A percentile compares a stretch with the other conserved stretches of the same genome.
Evolutionary conservation across 2,888 invertebrate genomes (phyloP).

Genomic region (Pristionchus mayeri): DNA sequence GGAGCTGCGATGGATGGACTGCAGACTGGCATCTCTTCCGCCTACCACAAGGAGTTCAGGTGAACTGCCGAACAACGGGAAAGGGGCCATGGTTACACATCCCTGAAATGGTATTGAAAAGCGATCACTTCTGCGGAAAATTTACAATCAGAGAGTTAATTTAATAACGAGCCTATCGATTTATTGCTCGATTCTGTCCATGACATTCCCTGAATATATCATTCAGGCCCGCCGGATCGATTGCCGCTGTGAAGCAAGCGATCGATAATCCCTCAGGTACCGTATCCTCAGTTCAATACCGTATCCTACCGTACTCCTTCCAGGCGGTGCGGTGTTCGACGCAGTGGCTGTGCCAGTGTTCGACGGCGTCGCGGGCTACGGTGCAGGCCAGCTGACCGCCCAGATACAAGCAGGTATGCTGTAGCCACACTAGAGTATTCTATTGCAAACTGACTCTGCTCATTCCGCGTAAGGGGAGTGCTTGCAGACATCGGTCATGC

Average conservation of each 20-base stretch:
- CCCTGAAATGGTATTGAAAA: neutral
- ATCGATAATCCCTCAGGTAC: conserved; percentile 43
- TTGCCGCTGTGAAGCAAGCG: conserved; percentile 34
- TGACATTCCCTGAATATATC: neutral
- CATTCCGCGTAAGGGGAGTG: neutral
- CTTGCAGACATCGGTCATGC: conserved; percentile 28
- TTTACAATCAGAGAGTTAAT: no score
- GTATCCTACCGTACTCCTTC: neutral
- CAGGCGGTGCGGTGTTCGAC: conserved; percentile 42
- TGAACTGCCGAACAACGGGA: neutral
- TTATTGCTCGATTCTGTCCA: neutral
- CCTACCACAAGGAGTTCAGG: conserved; percentile 44
- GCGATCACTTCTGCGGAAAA: neutral
- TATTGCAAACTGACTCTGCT: neutral
- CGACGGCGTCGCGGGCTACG: conserved; percentile 46
- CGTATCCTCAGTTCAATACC: neutral
- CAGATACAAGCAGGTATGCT: conserved; percentile 45
- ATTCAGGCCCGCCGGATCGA: conserved; percentile 46
- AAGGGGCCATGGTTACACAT: neutral
- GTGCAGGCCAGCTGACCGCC: conserved; percentile 42
- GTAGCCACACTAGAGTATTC: neutral
- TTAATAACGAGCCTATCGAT: neutral
- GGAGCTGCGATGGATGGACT: conserved; percentile 52
- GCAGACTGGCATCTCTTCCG: conserved; percentile 39
- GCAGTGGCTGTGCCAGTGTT: conserved; percentile 49